Evolutionary conservation across 2,888 invertebrate species (phyloP).

Genomic region (Caenorhabditis zanzibari): DNA sequence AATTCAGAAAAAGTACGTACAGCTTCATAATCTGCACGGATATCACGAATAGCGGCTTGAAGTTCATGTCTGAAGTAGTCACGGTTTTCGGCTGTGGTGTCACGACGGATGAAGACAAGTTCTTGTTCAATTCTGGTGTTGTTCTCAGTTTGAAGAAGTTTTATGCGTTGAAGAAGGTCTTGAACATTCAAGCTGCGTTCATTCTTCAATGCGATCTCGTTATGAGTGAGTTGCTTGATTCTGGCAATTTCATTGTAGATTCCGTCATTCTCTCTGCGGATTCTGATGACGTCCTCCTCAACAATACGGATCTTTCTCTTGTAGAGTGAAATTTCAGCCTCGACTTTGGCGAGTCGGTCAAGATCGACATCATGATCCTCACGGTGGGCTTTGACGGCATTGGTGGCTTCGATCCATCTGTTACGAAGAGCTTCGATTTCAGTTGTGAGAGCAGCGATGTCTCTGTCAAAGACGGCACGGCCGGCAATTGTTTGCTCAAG

Average conservation of each 20-base stretch:
- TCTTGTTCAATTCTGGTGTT: constrained; percentile 65
- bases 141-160: constrained; percentile 59
- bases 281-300: constrained; percentile 81
- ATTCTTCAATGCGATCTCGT: constrained; percentile 55
- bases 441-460: constrained; percentile 35
- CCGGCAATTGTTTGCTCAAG: constrained; percentile 44
- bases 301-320: constrained; percentile 71
- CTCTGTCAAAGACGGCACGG: constrained; percentile 33
- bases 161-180: constrained; percentile 58
- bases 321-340: constrained; percentile 84
- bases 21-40: constrained; percentile 85
- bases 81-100: constrained; percentile 85
- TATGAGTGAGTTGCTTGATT: constrained; percentile 67
- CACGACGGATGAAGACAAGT: constrained; percentile 83
- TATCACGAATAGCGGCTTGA: constrained; percentile 85
- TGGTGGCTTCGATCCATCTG: constrained; percentile 80
- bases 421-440: constrained; percentile 41
- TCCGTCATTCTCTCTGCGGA: constrained; percentile 83
- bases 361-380: constrained; percentile 84
- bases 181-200: constrained; percentile 48
- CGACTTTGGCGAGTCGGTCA: constrained; percentile 84
- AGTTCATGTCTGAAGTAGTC: constrained; percentile 86
- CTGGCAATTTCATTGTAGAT: constrained; percentile 81
- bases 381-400: constrained; percentile 77
- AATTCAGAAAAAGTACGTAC: constrained; percentile 35